phyloP scores from a whole-genome alignment of 2,888 invertebrate species.

The Dolichopus griseipennis region DNA sequence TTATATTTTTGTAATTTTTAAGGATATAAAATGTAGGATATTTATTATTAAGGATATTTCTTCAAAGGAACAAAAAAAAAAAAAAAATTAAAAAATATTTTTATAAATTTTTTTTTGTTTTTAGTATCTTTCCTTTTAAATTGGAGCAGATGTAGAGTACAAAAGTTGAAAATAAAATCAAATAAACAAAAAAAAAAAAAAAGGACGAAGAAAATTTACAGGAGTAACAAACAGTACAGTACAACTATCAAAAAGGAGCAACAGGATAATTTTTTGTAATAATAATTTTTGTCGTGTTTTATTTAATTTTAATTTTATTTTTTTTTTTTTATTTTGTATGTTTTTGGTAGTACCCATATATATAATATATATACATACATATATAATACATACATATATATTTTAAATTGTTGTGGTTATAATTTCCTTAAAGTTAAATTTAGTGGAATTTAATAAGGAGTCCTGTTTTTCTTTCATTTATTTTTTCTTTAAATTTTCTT shows the following conservation, averaged over 20 bases:
- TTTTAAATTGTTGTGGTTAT: conserved; percentile 1
- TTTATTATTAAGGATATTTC: not conserved
- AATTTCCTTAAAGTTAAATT: conserved; percentile 1
- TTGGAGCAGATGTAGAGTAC: not conserved
- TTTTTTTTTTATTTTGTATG: not conserved
- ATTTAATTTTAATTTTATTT: not conserved
- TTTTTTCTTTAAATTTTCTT: too few species aligned
- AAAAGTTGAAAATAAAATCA: not conserved
- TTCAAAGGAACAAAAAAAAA: not conserved
- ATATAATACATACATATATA: not conserved
- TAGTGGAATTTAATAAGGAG: conserved; percentile 2
- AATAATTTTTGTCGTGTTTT: not conserved
- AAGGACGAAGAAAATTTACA: not conserved
- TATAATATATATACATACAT: too few species aligned
- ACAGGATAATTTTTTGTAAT: not conserved
- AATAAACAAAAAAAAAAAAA: not conserved
- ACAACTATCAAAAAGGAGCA: not conserved
- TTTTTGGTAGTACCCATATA: not conserved
- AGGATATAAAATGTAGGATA: conserved; percentile 1
- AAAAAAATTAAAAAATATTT: not conserved
- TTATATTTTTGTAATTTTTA: not conserved
- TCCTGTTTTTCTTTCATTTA: too few species aligned
- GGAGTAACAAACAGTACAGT: not conserved
- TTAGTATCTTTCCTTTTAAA: not conserved
- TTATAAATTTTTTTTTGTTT: not conserved